phyloP scores from a whole-genome alignment of 2,888 invertebrate species.

The Metopia argyrocephala region DNA sequence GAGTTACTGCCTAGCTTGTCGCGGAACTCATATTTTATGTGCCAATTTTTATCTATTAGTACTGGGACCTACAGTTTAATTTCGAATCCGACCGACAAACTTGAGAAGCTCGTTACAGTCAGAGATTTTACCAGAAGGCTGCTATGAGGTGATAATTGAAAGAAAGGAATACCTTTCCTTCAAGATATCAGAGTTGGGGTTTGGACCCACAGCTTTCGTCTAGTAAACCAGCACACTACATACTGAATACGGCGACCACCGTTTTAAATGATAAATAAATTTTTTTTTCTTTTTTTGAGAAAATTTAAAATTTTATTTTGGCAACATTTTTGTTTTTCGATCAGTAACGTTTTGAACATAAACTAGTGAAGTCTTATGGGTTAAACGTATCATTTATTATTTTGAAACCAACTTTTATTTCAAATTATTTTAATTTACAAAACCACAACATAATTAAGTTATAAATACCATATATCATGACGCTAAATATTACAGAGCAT shows the following conservation, averaged over 20 bases:
- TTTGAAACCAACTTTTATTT: neutral
- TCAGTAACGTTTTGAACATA: too few species aligned
- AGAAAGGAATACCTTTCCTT: neutral
- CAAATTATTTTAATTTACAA: slow-evolving; percentile 32
- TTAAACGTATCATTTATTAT: neutral
- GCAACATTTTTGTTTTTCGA: too few species aligned
- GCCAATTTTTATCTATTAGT: neutral
- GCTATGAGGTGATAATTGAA: neutral
- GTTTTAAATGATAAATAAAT: too few species aligned
- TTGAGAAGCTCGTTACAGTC: neutral
- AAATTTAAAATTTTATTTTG: too few species aligned
- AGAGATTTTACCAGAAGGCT: neutral
- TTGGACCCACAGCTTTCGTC: too few species aligned
- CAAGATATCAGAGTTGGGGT: too few species aligned
- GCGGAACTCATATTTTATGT: slow-evolving; percentile 23
- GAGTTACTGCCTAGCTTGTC: too few species aligned
- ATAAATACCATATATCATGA: slow-evolving; percentile 27
- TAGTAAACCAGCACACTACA: too few species aligned
- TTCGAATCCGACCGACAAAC: neutral
- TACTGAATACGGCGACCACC: too few species aligned
- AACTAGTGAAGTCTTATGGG: neutral
- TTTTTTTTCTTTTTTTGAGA: too few species aligned
- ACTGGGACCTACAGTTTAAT: neutral
- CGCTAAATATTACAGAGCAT: slow-evolving; percentile 4
- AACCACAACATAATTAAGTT: slow-evolving; percentile 58